Evolutionary conservation across 2,888 invertebrate species (phyloP), one percentile per base, ranked within the genome.

Genomic region (Silvanus unidentatus): DNA sequence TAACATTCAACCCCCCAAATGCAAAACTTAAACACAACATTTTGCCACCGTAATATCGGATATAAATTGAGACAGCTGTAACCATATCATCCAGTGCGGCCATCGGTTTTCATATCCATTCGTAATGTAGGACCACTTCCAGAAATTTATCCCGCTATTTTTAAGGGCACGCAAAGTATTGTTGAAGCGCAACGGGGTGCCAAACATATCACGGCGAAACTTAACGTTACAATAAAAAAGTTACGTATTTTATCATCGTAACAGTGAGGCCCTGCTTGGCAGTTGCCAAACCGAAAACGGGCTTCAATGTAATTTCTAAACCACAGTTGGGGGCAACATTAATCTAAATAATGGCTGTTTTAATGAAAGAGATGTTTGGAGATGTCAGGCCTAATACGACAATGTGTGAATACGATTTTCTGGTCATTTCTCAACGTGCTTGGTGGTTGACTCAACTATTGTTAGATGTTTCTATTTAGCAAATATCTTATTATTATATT

Each of bases 351-450:
- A 72, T 71, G 71, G 68, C 64, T 59, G 60, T 64, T 66, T 67
- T 66, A 69, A 70, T 69, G 70, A 71, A 72, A 70, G 72, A 71
- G 70, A 70, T 72, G 72, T 72, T 70, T 68, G 70, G 67, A 68
- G 64, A 68, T 71, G 70, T 71, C 70, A 69, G 66, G 62, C 64
- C 71, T 72, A 72, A 72, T 71, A 70, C 65, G 71, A 73, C 72
- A 72, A 72, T 71, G 72, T 73, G 73, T 71, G 71, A 72, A 72
- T 70, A 59, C 68, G 64, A 67, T 71, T 72, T 70, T 69, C 70
- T 69, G 68, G 66, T 68, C 68, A 69, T 68, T 69, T 70, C 68
- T 69, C 66, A 65, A 61, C 63, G 56, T 60, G 58, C 60, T 60
- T 60, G 59, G 59, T 59, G 53, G 60, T 53, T 58, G 49, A 40